A percentile compares a stretch with the other conserved stretches of the same genome.
These are phyloP conservation scores for Arremon brunneinucha DNA, from an alignment of 2,797 vertebrate species.

Conservation along the genomic window DNA sequence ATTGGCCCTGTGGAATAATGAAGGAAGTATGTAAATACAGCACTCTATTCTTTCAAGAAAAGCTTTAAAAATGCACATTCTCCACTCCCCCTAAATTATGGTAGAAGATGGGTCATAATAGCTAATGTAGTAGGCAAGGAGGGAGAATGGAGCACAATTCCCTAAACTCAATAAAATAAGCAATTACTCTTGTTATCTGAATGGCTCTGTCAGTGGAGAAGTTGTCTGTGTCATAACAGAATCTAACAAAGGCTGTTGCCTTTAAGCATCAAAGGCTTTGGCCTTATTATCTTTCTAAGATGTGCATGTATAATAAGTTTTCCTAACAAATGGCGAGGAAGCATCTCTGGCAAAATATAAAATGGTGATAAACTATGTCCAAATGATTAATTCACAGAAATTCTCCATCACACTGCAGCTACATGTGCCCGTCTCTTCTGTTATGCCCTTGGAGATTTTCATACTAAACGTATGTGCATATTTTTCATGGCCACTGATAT, in stretches of 20 bases:
- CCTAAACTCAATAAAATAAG: constrained; percentile 77
- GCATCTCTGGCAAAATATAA: constrained; percentile 82
- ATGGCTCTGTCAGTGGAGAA: constrained; percentile 58
- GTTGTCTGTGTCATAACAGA: constrained; percentile 68
- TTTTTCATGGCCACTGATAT: constrained; percentile 95
- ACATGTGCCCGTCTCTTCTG: constrained; percentile 91
- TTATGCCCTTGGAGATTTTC: constrained; percentile 94
- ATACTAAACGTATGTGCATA: constrained; percentile 99
- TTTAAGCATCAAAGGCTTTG: constrained; percentile 78
- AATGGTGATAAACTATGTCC: constrained; percentile 86
- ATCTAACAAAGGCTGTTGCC: constrained; percentile 75
- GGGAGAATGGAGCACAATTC: constrained; percentile 66
- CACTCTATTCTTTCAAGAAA: constrained; percentile 61
- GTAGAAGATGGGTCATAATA: constrained; percentile 67
- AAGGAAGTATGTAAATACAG: constrained; percentile 55
- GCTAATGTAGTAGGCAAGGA: constrained; percentile 74
- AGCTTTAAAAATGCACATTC: constrained; percentile 61
- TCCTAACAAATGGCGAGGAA: constrained; percentile 81
- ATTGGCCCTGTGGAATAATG: constrained; percentile 31
- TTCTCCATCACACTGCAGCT: constrained; percentile 78
- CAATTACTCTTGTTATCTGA: constrained; percentile 76
- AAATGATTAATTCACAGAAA: constrained; percentile 86
- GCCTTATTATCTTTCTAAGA: constrained; percentile 74
- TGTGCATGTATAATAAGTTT: constrained; percentile 77
- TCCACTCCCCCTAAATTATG: constrained; percentile 70